A percentile compares a stretch with the other conserved stretches of the same genome.
phyloP scores from a whole-genome alignment of 2,888 invertebrate species.

The Pemphredon lugubris region DNA sequence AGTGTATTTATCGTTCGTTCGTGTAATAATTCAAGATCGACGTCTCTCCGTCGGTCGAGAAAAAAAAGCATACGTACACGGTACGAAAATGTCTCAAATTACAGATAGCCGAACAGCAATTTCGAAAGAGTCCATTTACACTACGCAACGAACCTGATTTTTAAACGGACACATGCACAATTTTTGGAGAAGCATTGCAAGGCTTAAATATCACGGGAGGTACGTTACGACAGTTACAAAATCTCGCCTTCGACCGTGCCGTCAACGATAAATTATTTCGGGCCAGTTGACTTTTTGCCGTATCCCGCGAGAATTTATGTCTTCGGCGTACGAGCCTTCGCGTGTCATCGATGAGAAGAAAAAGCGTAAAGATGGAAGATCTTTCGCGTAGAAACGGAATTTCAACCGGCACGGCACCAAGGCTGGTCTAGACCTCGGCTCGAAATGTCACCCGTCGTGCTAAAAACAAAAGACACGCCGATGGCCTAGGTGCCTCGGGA shows the following conservation, averaged over 20 bases:
- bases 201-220: neutral
- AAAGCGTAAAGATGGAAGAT: neutral
- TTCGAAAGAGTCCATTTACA: too few relatives aligned
- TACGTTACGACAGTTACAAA: neutral
- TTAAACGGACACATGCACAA: too few relatives aligned
- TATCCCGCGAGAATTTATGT: conserved; percentile 16
- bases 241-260: conserved; percentile 11
- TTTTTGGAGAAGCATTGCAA: too few relatives aligned
- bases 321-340: neutral
- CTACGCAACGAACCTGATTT: too few relatives aligned
- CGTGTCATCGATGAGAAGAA: neutral
- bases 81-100: too few relatives aligned
- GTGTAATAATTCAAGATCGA: too few relatives aligned
- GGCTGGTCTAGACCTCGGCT: conserved; percentile 45
- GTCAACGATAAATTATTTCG: conserved; percentile 24
- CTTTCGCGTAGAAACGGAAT: conserved; percentile 28
- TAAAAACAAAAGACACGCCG: conserved; percentile 59
- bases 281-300: neutral
- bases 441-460: conserved; percentile 59
- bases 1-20: too few relatives aligned
- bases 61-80: too few relatives aligned
- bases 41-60: too few relatives aligned
- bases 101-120: too few relatives aligned
- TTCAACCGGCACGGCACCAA: conserved; percentile 54
- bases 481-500: conserved; percentile 23